Evolutionary conservation across 2,113 vertebrate species (phyloP).

Genomic region (Leptobrachium leishanense): DNA sequence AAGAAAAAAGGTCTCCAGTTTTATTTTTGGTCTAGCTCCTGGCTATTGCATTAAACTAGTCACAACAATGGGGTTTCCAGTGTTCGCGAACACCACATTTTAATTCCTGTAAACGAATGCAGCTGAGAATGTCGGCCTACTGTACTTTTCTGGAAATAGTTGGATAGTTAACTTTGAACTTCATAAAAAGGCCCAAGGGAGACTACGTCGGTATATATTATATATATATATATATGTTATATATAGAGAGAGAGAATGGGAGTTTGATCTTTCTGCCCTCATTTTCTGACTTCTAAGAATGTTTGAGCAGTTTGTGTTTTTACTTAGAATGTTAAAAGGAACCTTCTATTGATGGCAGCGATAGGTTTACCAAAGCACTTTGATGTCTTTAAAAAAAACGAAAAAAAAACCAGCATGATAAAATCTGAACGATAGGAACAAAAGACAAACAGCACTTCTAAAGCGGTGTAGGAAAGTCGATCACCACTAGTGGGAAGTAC

Average conservation of each 20-base stretch:
- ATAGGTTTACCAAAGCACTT: neutral
- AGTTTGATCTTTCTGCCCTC: neutral
- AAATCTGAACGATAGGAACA: neutral
- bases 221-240: neutral
- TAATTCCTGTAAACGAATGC: slow-evolving; percentile 51
- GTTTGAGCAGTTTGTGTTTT: neutral
- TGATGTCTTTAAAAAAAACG: neutral
- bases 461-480: slow-evolving; percentile 7
- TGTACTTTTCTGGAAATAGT: neutral
- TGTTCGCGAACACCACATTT: slow-evolving; percentile 54
- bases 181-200: neutral
- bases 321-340: neutral
- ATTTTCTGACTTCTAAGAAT: slow-evolving; percentile 4
- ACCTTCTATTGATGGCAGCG: neutral
- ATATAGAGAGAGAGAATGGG: no score
- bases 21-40: slow-evolving; percentile 56
- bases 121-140: neutral
- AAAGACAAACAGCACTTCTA: neutral
- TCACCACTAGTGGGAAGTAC: slow-evolving; percentile 48
- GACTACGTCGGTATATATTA: neutral
- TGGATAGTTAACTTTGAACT: neutral
- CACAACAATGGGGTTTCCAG: slow-evolving; percentile 53
- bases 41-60: slow-evolving; percentile 57
- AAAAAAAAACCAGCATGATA: neutral
- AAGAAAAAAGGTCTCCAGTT: no score